Evolutionary conservation across 2,113 vertebrate species (phyloP).

Genomic region (Trinectes maculatus): DNA sequence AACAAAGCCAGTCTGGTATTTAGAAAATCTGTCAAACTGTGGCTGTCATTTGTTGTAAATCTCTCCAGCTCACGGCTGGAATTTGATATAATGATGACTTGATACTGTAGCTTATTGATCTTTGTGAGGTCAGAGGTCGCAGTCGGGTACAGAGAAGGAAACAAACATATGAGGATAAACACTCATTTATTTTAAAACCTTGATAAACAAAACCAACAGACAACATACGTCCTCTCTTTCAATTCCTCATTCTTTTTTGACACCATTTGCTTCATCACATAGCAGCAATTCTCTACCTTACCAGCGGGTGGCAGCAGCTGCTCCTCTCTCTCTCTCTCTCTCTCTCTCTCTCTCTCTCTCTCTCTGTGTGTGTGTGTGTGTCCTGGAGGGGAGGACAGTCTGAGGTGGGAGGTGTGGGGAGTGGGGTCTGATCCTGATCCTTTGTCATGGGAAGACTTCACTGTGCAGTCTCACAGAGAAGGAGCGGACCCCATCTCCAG

Average conservation of each 20-base stretch:
- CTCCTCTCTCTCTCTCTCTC: background rate
- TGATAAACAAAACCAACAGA: no score
- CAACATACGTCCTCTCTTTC: no score
- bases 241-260: background rate
- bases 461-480: slow-evolving; percentile 31
- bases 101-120: slow-evolving; percentile 39
- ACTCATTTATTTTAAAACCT: no score
- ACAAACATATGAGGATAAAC: no score
- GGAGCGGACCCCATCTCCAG: slow-evolving; percentile 16
- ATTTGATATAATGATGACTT: slow-evolving; percentile 25
- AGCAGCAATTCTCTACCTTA: slow-evolving; percentile 4
- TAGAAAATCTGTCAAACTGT: no score
- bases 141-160: background rate
- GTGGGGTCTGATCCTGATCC: slow-evolving; percentile 63
- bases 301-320: slow-evolving; percentile 60
- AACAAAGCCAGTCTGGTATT: background rate
- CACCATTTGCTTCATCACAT: background rate
- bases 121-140: slow-evolving; percentile 28
- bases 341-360: slow-evolving; percentile 1
- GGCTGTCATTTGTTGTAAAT: background rate
- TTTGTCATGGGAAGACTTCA: slow-evolving; percentile 75
- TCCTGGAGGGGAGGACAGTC: slow-evolving; percentile 46
- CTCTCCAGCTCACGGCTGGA: background rate
- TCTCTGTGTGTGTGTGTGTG: background rate
- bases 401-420: slow-evolving; percentile 33